Base-by-base conservation (phyloP, 1,140 invertebrate genomes). In the Ectropis grisescens region DNA sequence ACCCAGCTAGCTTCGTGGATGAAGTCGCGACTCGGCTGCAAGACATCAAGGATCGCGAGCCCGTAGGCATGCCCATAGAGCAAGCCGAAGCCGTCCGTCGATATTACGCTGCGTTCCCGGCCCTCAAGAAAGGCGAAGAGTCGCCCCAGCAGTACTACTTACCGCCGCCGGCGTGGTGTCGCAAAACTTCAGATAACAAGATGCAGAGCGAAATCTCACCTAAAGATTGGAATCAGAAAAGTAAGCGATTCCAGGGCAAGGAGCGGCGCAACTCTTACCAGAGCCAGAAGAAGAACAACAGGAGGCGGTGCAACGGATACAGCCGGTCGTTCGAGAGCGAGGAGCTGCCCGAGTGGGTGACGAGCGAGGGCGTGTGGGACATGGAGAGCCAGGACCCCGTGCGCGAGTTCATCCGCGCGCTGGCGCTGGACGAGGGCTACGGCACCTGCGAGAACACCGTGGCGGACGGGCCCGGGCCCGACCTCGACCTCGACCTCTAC, bases 401-500 rank as follows among this genome's bases (percentile, higher is more conserved):
- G 5, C 75, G 71, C 41, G 82, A 82, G 47, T 82, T 82, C 41
- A 81, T 82, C 19, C 55, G 67, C 43, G 74, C 72, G 8, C 67
- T 79, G 11, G 71, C 78, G 11, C 50, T 79, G 32, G 80, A 84
- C 47, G 80, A 84, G 45, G 79, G 80, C 24, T 84, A 84, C 36
- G 79, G 75, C 25, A 82, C 80, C 3, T 80, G 80, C 30, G 82
- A 84, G 50, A 84, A 82, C 40, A 82, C 82, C 5, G 60, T 76
- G 27, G 66, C 69, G 0, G 74, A 83, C 23, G 79, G 82, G 30
- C 67, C 68, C 38, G 56, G 58, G 33, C 48, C 80, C 25, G 58
- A 69, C 38, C 40, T 78, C 16, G 85, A 88, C 53, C 81, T 84
- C 38, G 74, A 85, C 36, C 70, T 85, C 35, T 85, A 88, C 43